Conservation (phyloP, 2,113 vertebrate species). For the Salvelinus alpinus region DNA sequence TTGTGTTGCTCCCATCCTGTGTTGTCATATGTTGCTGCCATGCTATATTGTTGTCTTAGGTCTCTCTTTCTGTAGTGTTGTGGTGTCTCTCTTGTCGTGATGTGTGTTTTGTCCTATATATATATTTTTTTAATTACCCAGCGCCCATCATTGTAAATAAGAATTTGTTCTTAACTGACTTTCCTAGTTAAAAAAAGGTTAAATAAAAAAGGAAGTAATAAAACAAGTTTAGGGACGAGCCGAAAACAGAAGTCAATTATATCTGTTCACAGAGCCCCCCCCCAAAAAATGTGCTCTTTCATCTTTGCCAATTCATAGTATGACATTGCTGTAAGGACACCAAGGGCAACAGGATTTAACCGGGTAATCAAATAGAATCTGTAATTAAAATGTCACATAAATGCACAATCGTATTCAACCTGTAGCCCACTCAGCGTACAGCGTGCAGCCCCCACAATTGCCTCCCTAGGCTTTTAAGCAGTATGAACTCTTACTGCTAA, state of each 20-base stretch:
- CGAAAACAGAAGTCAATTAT: constrained; percentile 67
- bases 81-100: too few species aligned
- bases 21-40: too few species aligned
- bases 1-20: too few species aligned
- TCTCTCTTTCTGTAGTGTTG: too few species aligned
- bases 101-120: too few species aligned
- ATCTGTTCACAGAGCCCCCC: constrained; percentile 48
- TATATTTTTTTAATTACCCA: too few species aligned
- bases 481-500: constrained; percentile 35
- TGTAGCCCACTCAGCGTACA: constrained; percentile 19
- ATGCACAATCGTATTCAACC: constrained; percentile 53
- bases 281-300: constrained; percentile 45
- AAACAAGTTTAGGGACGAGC: constrained; percentile 38
- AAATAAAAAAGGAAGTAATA: too few species aligned
- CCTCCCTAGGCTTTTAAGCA: constrained; percentile 51
- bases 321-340: constrained; percentile 62
- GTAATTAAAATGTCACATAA: constrained; percentile 72
- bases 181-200: too few species aligned
- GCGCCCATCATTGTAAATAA: too few species aligned
- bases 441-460: constrained; percentile 28
- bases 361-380: constrained; percentile 57
- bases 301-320: constrained; percentile 55
- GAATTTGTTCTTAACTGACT: too few species aligned
- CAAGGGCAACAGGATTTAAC: constrained; percentile 57
- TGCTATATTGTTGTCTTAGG: too few species aligned